These are phyloP conservation scores for Chrysolina oricalcia DNA, from an alignment of 2,888 invertebrate species.

Conservation along the genomic window DNA sequence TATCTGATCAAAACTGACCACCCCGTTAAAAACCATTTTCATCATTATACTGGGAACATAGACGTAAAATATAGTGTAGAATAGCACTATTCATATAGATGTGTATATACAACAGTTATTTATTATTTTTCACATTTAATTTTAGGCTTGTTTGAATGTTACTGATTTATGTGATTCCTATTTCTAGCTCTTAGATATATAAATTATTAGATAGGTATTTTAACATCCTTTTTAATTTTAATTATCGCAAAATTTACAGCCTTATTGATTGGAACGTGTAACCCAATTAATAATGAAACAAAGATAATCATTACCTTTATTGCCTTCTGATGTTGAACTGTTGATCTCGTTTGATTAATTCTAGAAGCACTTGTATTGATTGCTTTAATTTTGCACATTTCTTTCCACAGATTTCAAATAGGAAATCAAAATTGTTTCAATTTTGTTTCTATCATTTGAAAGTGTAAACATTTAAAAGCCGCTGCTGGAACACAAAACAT, in stretches of 20 bases:
- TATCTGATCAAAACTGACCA: neutral
- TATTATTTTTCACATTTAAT: constrained; percentile 41
- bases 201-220: constrained; percentile 17
- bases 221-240: neutral
- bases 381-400: neutral
- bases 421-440: too few species aligned
- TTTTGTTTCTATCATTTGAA: too few species aligned
- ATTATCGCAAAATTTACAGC: constrained; percentile 1
- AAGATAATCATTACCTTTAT: constrained; percentile 67
- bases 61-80: constrained; percentile 40
- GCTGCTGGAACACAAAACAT: too few species aligned
- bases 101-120: constrained; percentile 11
- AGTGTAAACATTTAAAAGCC: too few species aligned
- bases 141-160: constrained; percentile 57
- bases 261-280: constrained; percentile 3
- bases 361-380: neutral
- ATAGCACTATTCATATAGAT: constrained; percentile 12
- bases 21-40: neutral
- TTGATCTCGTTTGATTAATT: neutral
- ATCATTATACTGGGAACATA: constrained; percentile 44
- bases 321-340: constrained; percentile 63
- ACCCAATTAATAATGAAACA: constrained; percentile 46
- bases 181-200: constrained; percentile 18
- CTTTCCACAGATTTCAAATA: too few species aligned
- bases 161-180: constrained; percentile 22